Percentiles rank a stretch among this genome's conserved stretches.
These are phyloP conservation scores for Prietella phreatophila DNA, from an alignment of 2,113 vertebrate genomes.

Conservation along the genomic window DNA sequence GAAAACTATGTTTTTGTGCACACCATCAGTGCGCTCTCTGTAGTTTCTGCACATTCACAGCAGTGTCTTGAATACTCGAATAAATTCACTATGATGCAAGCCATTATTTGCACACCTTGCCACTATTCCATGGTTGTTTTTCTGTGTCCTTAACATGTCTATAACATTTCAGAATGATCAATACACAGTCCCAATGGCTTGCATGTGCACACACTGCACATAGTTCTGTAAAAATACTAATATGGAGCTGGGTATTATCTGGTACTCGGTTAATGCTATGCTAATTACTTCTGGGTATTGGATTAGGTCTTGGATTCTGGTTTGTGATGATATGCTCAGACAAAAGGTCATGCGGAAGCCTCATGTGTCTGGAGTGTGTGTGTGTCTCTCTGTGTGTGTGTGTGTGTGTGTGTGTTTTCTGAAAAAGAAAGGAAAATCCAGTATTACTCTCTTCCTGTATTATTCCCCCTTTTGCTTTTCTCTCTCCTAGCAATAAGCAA, in stretches of 20 bases:
- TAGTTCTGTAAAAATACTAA: conserved; percentile 29
- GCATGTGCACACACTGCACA: background rate
- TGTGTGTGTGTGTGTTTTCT: background rate
- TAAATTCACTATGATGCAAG: background rate
- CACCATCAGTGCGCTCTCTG: background rate
- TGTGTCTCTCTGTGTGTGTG: background rate
- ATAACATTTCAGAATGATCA: conserved; percentile 9
- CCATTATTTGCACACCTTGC: background rate
- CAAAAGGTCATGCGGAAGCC: conserved; percentile 25
- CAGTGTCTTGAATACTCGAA: background rate
- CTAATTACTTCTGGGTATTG: conserved; percentile 45
- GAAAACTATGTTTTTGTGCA: background rate
- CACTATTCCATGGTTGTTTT: conserved; percentile 1
- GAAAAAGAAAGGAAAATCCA: background rate
- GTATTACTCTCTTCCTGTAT: background rate
- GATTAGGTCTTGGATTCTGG: conserved; percentile 42
- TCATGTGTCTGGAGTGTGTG: conserved; percentile 11
- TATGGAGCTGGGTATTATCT: conserved; percentile 40
- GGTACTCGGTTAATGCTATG: conserved; percentile 37
- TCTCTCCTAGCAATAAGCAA: background rate
- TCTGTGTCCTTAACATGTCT: conserved; percentile 18
- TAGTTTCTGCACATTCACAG: background rate
- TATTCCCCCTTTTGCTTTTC: background rate
- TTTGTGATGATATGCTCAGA: conserved; percentile 40
- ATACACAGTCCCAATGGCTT: conserved; percentile 1